These are phyloP conservation scores for Pterobdella sp. DNA, from an alignment of 2,888 invertebrate species.

Conservation along the genomic window DNA sequence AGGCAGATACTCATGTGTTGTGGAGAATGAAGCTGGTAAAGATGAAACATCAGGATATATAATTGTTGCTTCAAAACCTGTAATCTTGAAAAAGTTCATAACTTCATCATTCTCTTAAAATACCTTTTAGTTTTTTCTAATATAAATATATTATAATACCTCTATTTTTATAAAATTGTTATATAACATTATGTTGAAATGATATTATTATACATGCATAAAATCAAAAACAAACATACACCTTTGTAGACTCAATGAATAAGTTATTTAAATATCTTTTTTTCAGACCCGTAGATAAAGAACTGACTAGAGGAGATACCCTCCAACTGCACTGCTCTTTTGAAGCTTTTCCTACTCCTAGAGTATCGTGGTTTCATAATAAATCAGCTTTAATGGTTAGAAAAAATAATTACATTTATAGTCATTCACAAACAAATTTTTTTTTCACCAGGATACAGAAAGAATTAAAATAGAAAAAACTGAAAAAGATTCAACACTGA, in stretches of 20 bases:
- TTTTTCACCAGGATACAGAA: slow-evolving; percentile 26
- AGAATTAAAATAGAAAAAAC: slow-evolving; percentile 31
- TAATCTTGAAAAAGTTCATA: slow-evolving; percentile 30
- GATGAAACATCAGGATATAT: slow-evolving; percentile 25
- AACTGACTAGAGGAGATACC: slow-evolving; percentile 32
- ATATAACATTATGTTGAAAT: no score
- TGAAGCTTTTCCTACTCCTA: slow-evolving; percentile 39
- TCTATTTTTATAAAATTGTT: no score
- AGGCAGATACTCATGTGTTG: slow-evolving; percentile 56
- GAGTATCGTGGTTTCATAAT: slow-evolving; percentile 43
- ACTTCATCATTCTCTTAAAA: no score
- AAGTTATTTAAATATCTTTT: no score
- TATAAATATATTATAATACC: no score
- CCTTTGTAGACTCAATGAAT: no score
- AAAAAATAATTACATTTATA: not conserved
- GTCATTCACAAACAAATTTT: not conserved
- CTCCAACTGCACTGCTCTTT: slow-evolving; percentile 32
- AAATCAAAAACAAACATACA: no score
- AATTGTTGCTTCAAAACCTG: slow-evolving; percentile 33
- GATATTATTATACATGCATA: no score
- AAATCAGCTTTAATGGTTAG: slow-evolving; percentile 30
- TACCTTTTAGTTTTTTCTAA: no score
- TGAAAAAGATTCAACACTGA: slow-evolving; percentile 28
- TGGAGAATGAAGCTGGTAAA: slow-evolving; percentile 30
- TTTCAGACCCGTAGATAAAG: slow-evolving; percentile 33